Evolutionary conservation across 1,140 invertebrate genomes (phyloP).

Genomic region (Diabrotica virgifera): DNA sequence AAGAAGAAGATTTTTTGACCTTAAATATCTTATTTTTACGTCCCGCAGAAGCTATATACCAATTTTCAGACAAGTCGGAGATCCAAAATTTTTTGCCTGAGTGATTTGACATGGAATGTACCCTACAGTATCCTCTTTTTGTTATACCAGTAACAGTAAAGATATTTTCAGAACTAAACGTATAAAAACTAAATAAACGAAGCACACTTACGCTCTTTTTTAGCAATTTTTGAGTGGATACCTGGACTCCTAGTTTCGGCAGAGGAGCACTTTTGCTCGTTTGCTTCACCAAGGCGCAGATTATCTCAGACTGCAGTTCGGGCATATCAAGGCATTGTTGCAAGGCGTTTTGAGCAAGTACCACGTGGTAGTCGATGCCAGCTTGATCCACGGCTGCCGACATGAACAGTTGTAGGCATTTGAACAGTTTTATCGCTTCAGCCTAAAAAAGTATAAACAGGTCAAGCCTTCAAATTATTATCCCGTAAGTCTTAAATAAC

Average conservation of each 20-base stretch:
- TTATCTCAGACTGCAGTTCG: conserved; percentile 89
- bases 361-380: conserved; percentile 94
- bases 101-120: too few relatives aligned
- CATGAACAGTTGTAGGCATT: conserved; percentile 93
- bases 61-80: too few relatives aligned
- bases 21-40: too few relatives aligned
- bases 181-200: conserved; percentile 36
- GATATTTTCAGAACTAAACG: conserved; percentile 8
- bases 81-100: too few relatives aligned
- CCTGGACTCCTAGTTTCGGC: conserved; percentile 87
- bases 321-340: conserved; percentile 84
- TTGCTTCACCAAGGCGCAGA: conserved; percentile 88
- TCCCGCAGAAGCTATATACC: too few relatives aligned
- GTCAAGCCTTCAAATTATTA: too few relatives aligned
- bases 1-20: too few relatives aligned
- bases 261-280: conserved; percentile 83
- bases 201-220: conserved; percentile 49
- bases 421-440: conserved; percentile 92
- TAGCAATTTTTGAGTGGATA: conserved; percentile 56
- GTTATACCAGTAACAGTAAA: neutral
- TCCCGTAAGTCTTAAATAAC: neutral
- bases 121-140: too few relatives aligned
- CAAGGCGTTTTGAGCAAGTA: conserved; percentile 89
- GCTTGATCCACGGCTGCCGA: conserved; percentile 90
- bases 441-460: conserved; percentile 65